A percentile compares a stretch with the other conserved stretches of the same genome.
phyloP scores from a whole-genome alignment of 2,113 vertebrate species.

The Todiramphus saurophagus region DNA sequence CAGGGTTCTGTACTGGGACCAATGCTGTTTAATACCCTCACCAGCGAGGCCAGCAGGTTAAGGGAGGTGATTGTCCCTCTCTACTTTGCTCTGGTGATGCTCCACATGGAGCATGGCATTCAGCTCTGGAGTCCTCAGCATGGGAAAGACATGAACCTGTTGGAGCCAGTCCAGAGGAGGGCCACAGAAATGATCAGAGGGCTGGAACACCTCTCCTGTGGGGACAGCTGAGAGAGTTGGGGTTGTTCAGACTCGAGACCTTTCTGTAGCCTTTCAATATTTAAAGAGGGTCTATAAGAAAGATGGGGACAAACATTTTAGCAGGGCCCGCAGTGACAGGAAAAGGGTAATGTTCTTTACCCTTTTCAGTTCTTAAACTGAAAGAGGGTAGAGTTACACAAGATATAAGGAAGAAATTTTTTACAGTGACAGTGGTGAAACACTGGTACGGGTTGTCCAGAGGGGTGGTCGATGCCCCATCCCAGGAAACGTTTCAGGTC shows the following conservation, averaged over 20 bases:
- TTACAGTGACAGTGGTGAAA: neutral
- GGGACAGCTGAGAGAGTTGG: neutral
- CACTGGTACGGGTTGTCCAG: neutral
- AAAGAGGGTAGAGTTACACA: neutral
- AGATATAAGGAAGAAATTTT: neutral
- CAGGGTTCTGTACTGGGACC: neutral
- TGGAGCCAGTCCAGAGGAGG: neutral
- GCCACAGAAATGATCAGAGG: neutral
- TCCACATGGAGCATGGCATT: neutral
- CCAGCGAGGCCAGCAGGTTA: neutral
- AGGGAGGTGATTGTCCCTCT: neutral
- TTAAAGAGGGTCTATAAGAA: neutral
- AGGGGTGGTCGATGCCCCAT: neutral
- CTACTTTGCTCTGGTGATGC: neutral
- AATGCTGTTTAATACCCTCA: neutral
- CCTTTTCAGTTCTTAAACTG: too few relatives aligned
- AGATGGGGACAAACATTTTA: neutral
- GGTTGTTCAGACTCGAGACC: neutral
- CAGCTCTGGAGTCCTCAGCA: neutral
- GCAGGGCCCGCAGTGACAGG: neutral
- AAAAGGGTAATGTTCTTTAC: neutral
- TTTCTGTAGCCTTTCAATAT: neutral
- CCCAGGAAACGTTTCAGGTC: neutral
- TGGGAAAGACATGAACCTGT: neutral
- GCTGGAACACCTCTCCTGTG: neutral